A percentile compares a stretch with the other conserved stretches of the same genome.
Conservation (phyloP, 1,140 invertebrate species). For the Eueides isabella region DNA sequence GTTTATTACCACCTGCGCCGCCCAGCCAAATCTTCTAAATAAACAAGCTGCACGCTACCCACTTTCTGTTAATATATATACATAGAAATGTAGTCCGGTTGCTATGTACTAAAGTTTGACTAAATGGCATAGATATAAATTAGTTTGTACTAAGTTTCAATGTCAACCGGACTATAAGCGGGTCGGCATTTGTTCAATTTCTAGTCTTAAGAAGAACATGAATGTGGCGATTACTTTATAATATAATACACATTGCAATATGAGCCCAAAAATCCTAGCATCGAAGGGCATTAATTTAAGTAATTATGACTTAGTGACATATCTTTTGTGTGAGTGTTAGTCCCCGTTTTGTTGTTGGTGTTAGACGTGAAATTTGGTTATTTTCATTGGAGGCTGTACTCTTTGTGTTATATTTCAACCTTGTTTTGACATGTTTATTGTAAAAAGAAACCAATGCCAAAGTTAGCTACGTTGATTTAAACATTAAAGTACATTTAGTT, state of each 20-base stretch:
- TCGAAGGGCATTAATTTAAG: slow-evolving; percentile 74
- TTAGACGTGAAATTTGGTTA: slow-evolving; percentile 68
- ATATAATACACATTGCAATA: slow-evolving; percentile 65
- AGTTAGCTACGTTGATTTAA: slow-evolving; percentile 81
- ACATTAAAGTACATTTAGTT: slow-evolving; percentile 64
- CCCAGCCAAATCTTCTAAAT: slow-evolving; percentile 82
- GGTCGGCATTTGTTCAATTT: slow-evolving; percentile 67
- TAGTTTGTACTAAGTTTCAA: neutral
- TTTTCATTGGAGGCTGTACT: slow-evolving; percentile 65
- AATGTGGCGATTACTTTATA: slow-evolving; percentile 56
- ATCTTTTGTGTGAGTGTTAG: slow-evolving; percentile 70
- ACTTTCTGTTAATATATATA: slow-evolving; percentile 25
- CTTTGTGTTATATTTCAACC: slow-evolving; percentile 66
- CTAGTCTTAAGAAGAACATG: slow-evolving; percentile 76
- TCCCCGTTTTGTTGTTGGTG: slow-evolving; percentile 72
- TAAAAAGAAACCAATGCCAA: slow-evolving; percentile 80
- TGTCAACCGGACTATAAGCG: slow-evolving; percentile 18
- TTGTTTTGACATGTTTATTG: slow-evolving; percentile 77
- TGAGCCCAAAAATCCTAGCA: slow-evolving; percentile 68
- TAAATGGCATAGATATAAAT: slow-evolving; percentile 4
- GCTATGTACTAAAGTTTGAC: slow-evolving; percentile 7
- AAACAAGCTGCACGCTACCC: slow-evolving; percentile 22
- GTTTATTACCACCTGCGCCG: slow-evolving; percentile 83
- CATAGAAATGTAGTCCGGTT: neutral
- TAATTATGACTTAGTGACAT: slow-evolving; percentile 66